These are phyloP conservation scores for Sminthurides aquaticus DNA, from an alignment of 2,888 invertebrate genomes.

Conservation along the genomic window DNA sequence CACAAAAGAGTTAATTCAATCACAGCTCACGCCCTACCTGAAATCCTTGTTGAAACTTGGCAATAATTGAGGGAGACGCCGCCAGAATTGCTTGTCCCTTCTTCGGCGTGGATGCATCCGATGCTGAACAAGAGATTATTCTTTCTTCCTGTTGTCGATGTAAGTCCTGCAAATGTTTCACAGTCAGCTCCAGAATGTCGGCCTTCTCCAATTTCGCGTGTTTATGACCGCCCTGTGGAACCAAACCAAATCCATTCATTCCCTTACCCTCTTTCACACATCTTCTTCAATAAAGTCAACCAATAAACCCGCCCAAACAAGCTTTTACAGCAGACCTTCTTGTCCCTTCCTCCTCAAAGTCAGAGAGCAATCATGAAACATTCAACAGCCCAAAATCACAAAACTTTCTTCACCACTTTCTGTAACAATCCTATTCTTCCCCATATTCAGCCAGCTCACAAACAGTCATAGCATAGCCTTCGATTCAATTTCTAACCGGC, in stretches of 20 bases:
- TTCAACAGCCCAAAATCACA: too few species aligned
- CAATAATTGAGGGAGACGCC: background rate
- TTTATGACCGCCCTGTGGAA: slow-evolving; percentile 21
- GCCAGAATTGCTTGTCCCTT: slow-evolving; percentile 1
- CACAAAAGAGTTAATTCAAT: too few species aligned
- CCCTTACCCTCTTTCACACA: background rate
- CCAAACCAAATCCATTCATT: slow-evolving; percentile 3
- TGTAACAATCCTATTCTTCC: too few species aligned
- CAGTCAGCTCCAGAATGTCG: slow-evolving; percentile 24
- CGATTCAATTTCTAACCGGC: too few species aligned
- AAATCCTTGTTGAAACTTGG: slow-evolving; percentile 18
- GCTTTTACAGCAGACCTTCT: background rate
- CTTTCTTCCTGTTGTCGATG: background rate
- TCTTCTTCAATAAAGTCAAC: background rate
- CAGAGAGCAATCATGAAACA: background rate
- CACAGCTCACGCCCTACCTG: background rate
- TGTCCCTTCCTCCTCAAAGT: background rate
- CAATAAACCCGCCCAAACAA: background rate
- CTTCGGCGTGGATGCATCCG: slow-evolving; percentile 1
- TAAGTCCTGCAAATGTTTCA: slow-evolving; percentile 20
- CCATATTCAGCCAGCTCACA: too few species aligned
- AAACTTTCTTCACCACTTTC: too few species aligned
- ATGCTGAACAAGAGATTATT: too few species aligned
- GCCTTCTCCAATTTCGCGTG: slow-evolving; percentile 25
- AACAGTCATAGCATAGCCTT: too few species aligned